Base-by-base conservation (phyloP, 2,113 vertebrate genomes). In the Pelecanoides urinatrix region DNA sequence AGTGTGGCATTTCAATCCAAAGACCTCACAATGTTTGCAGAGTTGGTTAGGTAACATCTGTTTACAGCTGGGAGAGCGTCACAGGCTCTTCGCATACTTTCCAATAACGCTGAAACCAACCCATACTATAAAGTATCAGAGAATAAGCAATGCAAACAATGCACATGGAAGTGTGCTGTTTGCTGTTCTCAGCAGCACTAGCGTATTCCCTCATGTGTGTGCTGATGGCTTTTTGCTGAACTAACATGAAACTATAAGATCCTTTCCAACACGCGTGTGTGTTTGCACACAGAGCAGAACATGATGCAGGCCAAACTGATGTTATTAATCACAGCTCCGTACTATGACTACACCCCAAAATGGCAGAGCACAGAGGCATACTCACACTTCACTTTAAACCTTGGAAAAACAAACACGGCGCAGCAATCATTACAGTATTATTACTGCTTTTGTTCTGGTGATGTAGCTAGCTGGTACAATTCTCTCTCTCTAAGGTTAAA, bases 141-240 rank as follows among this genome's bases (percentile, higher is more conserved):
- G 74, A 85, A 76, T 32, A 76, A 73, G 49, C 78, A 86, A 27
- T 10, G 55, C 85, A 50, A 62, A 16, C 45, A 63, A 38, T 22
- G 63, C 76, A 76, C 14, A 11, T 44, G 32, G 86, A 91, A 77
- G 29, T 1, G 20, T 59, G 68, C 4, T 45, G 50, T 49, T 77
- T 81, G 81, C 81, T 86, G 83, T 7, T 89, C 93, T 95, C 49
- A 23, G 88, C 78, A 90, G 67, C 88, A 63, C 65, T n/a, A 45
- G 71, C 3, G 5, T 36, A 77, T 90, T 96, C 78, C 77, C 92
- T 71, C 44, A 26, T 6, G 10, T 38, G 62, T 17, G 36, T 6
- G 27, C 21, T 19, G 30, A 76, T 75, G 65, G 68, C 32, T 86
- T 95, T 94, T 90, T 94, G 86, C 82, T 91, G 91, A 97, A 38